Evolutionary conservation across 2,113 vertebrate genomes (phyloP), one percentile per base, ranked within the genome.

Genomic region (Cavia porcellus): DNA sequence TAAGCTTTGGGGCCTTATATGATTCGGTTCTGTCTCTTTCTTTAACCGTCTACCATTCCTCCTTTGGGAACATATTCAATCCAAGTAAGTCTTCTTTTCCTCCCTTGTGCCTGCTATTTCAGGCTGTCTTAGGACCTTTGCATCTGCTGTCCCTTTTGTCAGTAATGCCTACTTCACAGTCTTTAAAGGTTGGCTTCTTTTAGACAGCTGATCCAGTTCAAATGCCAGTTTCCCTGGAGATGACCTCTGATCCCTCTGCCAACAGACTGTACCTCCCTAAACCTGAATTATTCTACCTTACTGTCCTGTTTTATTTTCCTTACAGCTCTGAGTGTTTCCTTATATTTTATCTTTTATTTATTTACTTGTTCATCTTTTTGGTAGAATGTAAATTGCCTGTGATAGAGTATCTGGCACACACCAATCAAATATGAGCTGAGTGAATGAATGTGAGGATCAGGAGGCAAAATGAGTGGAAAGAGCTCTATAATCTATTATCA

Each of bases 261-360:
- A 77, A 64, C 19, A 70, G 30, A 59, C 82, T 77, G 3, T 32
- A 90, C 8, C 25, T 8, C 24, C 79, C 72, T 90, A 7, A 59
- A 6, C 6, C 45, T 30, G 61, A 62, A 0, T 91, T 20, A 86
- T 5, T 42, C 32, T 25, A 42, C 38, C 7, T 2, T 59, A 24
- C 61, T 75, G 47, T 47, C 47, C 30, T 85, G 5, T 62, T 64
- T 79, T 86, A 79, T 94, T 96, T 95, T 88, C 83, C 89, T 89
- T 17, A 79, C 3, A 62, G 45, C 17, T 11, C 13, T 92, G 25
- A 83, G 38, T 3, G n/a, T 7, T 86, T 91, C 14, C 55, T 89
- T 38, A 88, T 55, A 72, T 38, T 62, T 94, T 89, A 42, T 57
- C 25, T 85, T 89, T 88, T 38, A 55, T 35, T 42, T 35, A 1